Evolutionary conservation across 1,140 invertebrate genomes (phyloP), one percentile per base, ranked within the genome.

Genomic region (Grapholita molesta): DNA sequence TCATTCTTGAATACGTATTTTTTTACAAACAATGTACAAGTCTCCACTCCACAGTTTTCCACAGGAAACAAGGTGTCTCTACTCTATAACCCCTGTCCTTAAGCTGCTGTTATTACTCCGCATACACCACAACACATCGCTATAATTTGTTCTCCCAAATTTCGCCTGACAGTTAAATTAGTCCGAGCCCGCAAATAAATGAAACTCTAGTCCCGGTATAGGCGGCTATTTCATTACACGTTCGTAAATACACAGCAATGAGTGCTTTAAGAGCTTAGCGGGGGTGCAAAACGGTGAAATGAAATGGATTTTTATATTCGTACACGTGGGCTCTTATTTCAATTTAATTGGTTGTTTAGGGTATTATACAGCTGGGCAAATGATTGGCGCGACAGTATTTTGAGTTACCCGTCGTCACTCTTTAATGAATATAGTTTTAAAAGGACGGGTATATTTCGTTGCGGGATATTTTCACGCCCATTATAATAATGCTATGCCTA

Each of bases 101-200:
- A 30, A 25, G 11, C 12, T 8, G 33, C 30, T 24, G 64, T 65
- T 65, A 65, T 65, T 38, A 65, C 24, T 38, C n/a, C 33, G 61
- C 33, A 35, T 64, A 33, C n/a, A 24, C 55, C 55, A n/a, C 55
- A 61, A 61, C 55, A 65, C 33, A 65, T 65, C 30, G 69, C 67
- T 66, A 74, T 72, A 71, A 82, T 80, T 71, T 77, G 67, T 77
- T 75, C 24, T 24, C 28, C 68, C 73, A 75, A 77, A 77, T 76
- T 77, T 72, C 72, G 70, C 64, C 68, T 78, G 78, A 82, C 80
- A 81, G 78, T 79, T 77, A 84, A 83, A 84, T 85, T 80, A 83
- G 78, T 73, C 52, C 71, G 64, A 52, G 69, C 61, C 71, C 70
- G 68, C 73, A 78, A 83, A 82, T 76, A 79, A 85, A 79, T 83